Conservation (phyloP, 2,113 vertebrate species). For the Nesoenas mayeri region DNA sequence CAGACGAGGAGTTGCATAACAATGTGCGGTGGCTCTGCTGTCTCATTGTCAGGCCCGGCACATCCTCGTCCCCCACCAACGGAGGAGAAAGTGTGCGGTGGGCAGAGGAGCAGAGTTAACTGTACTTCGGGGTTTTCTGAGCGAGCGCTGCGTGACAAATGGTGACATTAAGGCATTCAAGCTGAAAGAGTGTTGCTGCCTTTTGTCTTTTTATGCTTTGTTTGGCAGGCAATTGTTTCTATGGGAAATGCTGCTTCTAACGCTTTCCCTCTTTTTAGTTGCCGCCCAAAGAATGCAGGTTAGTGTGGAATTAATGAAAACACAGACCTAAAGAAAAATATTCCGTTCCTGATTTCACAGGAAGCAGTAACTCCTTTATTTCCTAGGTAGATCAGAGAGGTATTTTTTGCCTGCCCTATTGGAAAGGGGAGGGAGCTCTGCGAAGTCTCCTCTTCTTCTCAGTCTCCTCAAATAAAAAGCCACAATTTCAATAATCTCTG, state of each 20-base stretch:
- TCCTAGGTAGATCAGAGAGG: not conserved
- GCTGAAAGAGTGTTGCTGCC: constrained; percentile 58
- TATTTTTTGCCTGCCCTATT: not conserved
- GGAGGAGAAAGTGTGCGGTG: not conserved
- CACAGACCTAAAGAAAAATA: not conserved
- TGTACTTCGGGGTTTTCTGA: constrained; percentile 28
- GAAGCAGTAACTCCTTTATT: not conserved
- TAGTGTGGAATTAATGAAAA: constrained; percentile 20
- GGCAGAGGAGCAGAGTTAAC: constrained; percentile 44
- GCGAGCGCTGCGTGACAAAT: constrained; percentile 56
- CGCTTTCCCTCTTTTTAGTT: not conserved
- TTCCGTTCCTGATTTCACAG: not conserved
- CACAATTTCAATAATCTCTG: not conserved
- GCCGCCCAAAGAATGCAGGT: constrained; percentile 14
- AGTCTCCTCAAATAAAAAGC: not conserved
- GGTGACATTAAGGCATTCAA: constrained; percentile 57
- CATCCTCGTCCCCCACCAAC: constrained; percentile 52
- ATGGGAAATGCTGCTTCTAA: constrained; percentile 4
- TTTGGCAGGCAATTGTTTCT: constrained; percentile 61
- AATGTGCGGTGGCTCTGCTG: constrained; percentile 61
- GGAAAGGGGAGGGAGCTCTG: not conserved
- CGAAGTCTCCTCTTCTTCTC: not conserved
- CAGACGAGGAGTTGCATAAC: constrained; percentile 70
- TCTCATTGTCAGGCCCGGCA: constrained; percentile 70
- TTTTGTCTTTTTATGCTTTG: constrained; percentile 63